Base-by-base conservation (phyloP, 2,797 vertebrate species). In the Psittacula derbiana region DNA sequence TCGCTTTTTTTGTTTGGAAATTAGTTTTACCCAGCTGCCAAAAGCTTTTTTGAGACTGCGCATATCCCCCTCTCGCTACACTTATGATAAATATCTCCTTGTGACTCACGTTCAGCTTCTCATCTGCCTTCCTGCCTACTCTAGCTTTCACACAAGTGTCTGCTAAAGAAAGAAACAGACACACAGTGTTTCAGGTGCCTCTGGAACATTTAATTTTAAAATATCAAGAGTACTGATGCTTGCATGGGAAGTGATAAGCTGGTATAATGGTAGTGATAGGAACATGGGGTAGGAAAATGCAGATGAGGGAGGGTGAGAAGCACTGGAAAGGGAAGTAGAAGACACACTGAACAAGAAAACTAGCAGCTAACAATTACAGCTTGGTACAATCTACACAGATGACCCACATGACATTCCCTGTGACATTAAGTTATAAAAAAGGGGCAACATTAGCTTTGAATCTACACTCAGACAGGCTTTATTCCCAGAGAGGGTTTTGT, bases 161-260 rank as follows among this genome's bases (percentile, higher is more conserved):
- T 96, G 90, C 93, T 95, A 84, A 86, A 95, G 94, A 95, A 96
- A 95, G 90, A 95, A 91, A 92, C 83, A 93, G 93, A 92, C 82
- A 96, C 78, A 66, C 89, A 91, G 87, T 62, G 73, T 73, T 60
- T 91, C 43, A 86, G 70, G 80, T 97, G 71, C 91, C 90, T 90
- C 91, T 90, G 80, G 49, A 97, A 90, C 46, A 91, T 95, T 96
- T 96, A 93, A 96, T 96, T 95, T 95, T 73, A 92, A 96, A 88
- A 62, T 46, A 79, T 15, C 40, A 33, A 31, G 70, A 52, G 27
- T 57, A 64, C 1, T 27, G 31, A 70, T 66, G n/a, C 44, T 92
- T 36, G 57, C 55, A 52, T n/a, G 46, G 73, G 61, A 80, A 80
- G 66, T n/a, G 17, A 72, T 81, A 90, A 75, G 11, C 72, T 64